Base-by-base conservation (phyloP, 2,797 vertebrate genomes). In the Poliocrania exsul region DNA sequence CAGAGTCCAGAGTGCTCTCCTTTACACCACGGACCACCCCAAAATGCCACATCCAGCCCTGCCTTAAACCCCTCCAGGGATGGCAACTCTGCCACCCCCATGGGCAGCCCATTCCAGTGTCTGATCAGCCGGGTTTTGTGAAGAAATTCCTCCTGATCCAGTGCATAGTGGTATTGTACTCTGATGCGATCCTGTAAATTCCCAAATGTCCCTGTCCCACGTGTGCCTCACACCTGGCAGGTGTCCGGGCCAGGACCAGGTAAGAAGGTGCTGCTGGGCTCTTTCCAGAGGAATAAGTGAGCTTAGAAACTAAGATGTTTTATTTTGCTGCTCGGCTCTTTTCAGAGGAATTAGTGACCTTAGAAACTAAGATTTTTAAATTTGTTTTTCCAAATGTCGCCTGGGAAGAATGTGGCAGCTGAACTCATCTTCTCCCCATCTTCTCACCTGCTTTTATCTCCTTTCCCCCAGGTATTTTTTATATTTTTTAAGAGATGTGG, bases 171-270 rank as follows among this genome's bases (percentile, higher is more conserved):
- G 5, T 13, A 16, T 40, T 46, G 16, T 42, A 2, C 17, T 44
- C 2, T 20, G 4, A 15, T 2, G 20, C 19, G 25, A 31, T 40
- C 25, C 25, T n/a, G 0, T 13, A 49, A 18, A 13, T 49, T 49
- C 31, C 21, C 15, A 31, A 47, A 17, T 7, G 6, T 29, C 25
- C 33, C 35, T 46, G 42, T 15, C 14, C 42, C 23, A 25, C 1
- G 1, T 1, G 3, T 60, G n/a, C 23, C 14, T 17, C 51, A 25
- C 2, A 0, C 12, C 53, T 37, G 3, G 0, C 19, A 31, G 60
- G 17, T 5, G 3, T 31, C 47, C 19, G 1, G 16, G 20, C 8
- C 16, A 11, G 40, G 12, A 4, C 11, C 9, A 10, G 47, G 1
- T 9, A 24, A 67, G 40, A 13, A 60, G 15, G 42, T 40, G 40